A percentile compares a stretch with the other conserved stretches of the same genome.
phyloP scores from a whole-genome alignment of 2,797 vertebrate species.

The Pipistrellus pipistrellus region DNA sequence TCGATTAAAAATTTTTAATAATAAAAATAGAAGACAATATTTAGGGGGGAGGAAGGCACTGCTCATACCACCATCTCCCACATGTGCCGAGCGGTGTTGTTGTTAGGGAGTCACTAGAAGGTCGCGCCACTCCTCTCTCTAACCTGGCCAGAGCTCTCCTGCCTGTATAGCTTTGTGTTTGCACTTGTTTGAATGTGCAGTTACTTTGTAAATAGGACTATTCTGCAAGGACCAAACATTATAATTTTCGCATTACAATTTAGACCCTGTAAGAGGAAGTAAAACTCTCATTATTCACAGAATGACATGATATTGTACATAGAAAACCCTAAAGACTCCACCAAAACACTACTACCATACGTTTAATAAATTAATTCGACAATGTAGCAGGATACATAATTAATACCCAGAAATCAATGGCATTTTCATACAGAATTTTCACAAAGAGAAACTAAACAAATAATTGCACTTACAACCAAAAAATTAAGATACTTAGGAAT shows the following conservation, averaged over 20 bases:
- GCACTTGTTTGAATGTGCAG: background rate
- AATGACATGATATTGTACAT: too few relatives aligned
- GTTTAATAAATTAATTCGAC: too few relatives aligned
- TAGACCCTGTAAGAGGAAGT: background rate
- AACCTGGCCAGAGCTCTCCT: background rate
- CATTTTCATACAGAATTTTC: too few relatives aligned
- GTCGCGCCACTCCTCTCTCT: constrained; percentile 56
- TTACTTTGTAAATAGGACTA: constrained; percentile 5
- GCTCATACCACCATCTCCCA: constrained; percentile 49
- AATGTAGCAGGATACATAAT: too few relatives aligned
- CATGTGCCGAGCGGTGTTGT: background rate
- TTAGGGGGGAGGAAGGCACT: background rate
- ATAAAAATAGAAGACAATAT: background rate
- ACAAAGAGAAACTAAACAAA: too few relatives aligned
- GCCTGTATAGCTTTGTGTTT: background rate
- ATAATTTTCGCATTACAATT: background rate
- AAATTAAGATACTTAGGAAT: too few relatives aligned
- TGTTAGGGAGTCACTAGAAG: background rate
- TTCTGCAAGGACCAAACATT: background rate
- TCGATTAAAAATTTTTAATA: background rate
- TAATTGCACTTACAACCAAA: too few relatives aligned
- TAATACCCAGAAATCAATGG: too few relatives aligned
- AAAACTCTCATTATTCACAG: too few relatives aligned
- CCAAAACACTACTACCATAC: too few relatives aligned
- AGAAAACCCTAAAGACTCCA: too few relatives aligned